Base-by-base conservation (phyloP, 2,888 invertebrate species). In the Labia minor region DNA sequence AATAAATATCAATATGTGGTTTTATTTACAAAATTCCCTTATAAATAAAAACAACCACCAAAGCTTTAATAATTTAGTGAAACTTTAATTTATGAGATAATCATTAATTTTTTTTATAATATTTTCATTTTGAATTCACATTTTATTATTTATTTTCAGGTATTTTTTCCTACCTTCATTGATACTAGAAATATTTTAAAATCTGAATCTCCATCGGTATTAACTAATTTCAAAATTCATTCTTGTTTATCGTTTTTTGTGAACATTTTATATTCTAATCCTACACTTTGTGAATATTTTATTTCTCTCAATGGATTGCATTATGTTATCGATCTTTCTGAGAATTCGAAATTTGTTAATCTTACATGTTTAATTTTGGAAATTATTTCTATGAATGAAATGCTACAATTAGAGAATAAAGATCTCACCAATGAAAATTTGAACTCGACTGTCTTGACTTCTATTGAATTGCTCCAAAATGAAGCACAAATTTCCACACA, bases 241-340 rank as follows among this genome's bases (percentile, higher is more conserved):
- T 83, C 85, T 0, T 85, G 84, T 67, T 73, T 86, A 0, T 83
- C 84, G 18, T 80, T 83, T 1, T 85, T 85, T 70, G 80, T 84
- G 0, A 82, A 80, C 69, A 76, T 85, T 0, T 77, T 86, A 1
- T 80, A 81, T 33, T 66, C 64, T 19, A 81, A 83, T 8, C 76
- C 81, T 0, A 73, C 81, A 0, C 82, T 85, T 72, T 84, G 82
- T 21, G 82, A 84, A 70, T 82, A 81, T 70, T 86, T 86, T 69
- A 81, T 82, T 6, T 81, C 82, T 68, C 79, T 81, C 62, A 80
- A 82, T 0, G 85, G 85, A 0, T 75, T 85, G 37, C 78, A 81
- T 49, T 82, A 84, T 70, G 82, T 83, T 0, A 72, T 84, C 1
- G 80, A 82, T 68, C 71, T 86, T 66, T 78, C 85, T 1, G 76